Evolutionary conservation across 2,888 invertebrate species (phyloP), one percentile per base, ranked within the genome.

Genomic region (Synanthedon tipuliformis): DNA sequence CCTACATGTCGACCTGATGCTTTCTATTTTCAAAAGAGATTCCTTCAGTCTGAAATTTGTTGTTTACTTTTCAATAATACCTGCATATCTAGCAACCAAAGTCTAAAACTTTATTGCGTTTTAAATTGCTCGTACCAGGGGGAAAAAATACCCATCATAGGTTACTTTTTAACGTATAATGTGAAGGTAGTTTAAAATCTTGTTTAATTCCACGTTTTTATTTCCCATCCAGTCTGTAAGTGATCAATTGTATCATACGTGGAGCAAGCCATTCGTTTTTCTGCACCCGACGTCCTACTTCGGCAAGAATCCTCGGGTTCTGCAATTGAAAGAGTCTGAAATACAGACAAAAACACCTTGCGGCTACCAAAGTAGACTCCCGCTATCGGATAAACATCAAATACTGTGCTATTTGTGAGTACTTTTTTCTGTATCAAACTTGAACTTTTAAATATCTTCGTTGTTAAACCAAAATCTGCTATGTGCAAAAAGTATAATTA

Each of bases 281-380:
- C 88, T 98, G 0, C 96, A 98, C 71, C 98, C 98, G 0, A 94
- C 94, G 63, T 93, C 96, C 50, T 93, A 93, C 72, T 97, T 98
- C 78, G 93, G 95, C 10, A 93, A 91, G 63, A 90, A 95, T 65
- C 92, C 94, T 0, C 93, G 95, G 57, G 80, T 93, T 2, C 81
- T 98, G 13, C 93, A 94, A 66, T 81, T 97, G 1, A 90, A 89
- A 13, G 95, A 95, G 53, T 89, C 90, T 48, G 95, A 96, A 64
- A 90, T 95, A 60, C 84, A 91, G 53, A 75, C 80, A 1, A 89
- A 92, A 56, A 75, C 90, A 11, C 93, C 93, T 2, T 86, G 88
- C 0, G 80, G 85, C 0, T 94, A 91, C 60, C 91, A 91, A 65
- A 90, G 91, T 40, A 94, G 92, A 67, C 83, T 90, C 56, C 91